Conservation (phyloP, 2,113 vertebrate species). For the Fregetta grallaria region DNA sequence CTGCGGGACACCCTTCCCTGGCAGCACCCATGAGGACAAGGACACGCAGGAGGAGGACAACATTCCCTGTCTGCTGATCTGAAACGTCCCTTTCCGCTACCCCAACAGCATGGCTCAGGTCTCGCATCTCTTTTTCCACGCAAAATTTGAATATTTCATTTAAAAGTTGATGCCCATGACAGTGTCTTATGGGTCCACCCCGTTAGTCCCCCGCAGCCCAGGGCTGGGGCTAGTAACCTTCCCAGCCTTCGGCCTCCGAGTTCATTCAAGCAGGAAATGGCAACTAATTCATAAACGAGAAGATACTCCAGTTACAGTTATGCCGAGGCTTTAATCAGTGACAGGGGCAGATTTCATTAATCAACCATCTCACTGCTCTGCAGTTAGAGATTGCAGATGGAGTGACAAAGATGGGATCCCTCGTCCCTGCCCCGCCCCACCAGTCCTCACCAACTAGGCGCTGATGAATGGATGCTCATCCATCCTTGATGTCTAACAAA, state of each 20-base stretch:
- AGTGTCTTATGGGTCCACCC: not conserved
- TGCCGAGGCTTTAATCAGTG: not conserved
- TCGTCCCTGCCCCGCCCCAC: not conserved
- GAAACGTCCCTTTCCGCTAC: not conserved
- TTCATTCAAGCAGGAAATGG: not conserved
- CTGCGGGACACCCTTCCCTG: accelerated
- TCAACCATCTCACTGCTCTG: not conserved
- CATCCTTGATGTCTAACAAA: not conserved
- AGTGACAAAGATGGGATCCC: not conserved
- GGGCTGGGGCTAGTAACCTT: not conserved
- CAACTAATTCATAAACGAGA: not conserved
- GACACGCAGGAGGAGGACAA: not conserved
- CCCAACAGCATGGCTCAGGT: not conserved
- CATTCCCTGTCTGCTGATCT: not conserved
- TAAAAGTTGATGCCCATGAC: not conserved
- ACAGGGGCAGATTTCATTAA: not conserved
- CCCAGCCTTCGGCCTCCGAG: not conserved
- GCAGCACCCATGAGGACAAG: accelerated
- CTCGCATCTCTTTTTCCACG: not conserved
- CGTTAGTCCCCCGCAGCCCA: not conserved
- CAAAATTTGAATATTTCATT: not conserved
- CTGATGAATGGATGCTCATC: not conserved
- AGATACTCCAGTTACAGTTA: not conserved
- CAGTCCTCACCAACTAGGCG: accelerated
- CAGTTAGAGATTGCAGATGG: not conserved